phyloP scores from a whole-genome alignment of 2,888 invertebrate genomes.

The Lepidochrysops patricia region DNA sequence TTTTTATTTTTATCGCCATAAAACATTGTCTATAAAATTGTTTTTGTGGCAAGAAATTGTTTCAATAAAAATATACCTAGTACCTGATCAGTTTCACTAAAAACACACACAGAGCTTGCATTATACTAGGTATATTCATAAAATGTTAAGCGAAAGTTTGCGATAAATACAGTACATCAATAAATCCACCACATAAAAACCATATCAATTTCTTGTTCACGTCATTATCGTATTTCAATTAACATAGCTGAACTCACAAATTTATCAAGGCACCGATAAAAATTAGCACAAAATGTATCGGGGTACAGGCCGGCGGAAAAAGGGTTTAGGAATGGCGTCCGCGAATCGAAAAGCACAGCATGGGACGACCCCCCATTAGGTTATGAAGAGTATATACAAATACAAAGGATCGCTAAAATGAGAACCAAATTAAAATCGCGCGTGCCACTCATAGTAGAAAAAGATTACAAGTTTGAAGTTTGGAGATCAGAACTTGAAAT shows the following conservation, averaged over 20 bases:
- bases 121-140: no score
- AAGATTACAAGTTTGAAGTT: no score
- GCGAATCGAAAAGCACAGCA: slow-evolving; percentile 12
- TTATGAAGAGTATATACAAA: not conserved
- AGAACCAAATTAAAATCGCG: not conserved
- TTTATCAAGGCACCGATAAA: not conserved
- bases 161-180: no score
- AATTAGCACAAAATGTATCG: slow-evolving; percentile 4
- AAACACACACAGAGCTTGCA: no score
- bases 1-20: not conserved
- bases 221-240: not conserved
- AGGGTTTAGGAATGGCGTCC: slow-evolving; percentile 9
- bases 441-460: not conserved
- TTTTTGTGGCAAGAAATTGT: not conserved
- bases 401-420: not conserved
- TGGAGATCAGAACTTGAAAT: no score
- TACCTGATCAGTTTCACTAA: no score
- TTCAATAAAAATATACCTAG: not conserved
- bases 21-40: not conserved
- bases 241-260: not conserved
- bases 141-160: no score
- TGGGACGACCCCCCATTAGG: slow-evolving; percentile 7
- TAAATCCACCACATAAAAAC: not conserved
- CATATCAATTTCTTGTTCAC: not conserved
- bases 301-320: not conserved